phyloP scores from a whole-genome alignment of 2,888 invertebrate species.

The Lycocerus yunnanus region DNA sequence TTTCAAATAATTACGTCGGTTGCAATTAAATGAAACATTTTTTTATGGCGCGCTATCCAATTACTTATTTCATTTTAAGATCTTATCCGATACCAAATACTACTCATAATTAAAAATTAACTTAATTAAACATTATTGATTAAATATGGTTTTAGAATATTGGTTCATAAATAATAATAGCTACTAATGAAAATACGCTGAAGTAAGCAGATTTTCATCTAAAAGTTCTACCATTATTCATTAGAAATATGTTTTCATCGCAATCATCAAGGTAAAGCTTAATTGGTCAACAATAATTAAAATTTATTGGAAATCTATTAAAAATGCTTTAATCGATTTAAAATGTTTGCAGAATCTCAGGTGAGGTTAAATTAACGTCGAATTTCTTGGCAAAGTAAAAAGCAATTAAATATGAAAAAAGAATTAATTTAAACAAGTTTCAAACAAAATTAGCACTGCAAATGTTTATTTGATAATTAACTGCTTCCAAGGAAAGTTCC shows the following conservation, averaged over 20 bases:
- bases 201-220: not conserved
- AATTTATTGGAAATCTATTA: not conserved
- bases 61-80: not conserved
- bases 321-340: not conserved
- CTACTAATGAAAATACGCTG: not conserved
- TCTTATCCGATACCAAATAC: not conserved
- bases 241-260: not conserved
- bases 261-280: not conserved
- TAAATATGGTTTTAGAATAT: not conserved
- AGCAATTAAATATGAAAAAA: not conserved
- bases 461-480: not conserved
- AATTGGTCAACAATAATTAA: not conserved
- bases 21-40: not conserved
- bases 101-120: not conserved
- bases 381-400: not conserved
- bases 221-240: not conserved
- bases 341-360: not conserved
- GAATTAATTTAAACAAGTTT: not conserved
- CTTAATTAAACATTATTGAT: not conserved
- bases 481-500: not conserved
- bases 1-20: not conserved
- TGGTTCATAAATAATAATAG: not conserved
- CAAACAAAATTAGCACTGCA: not conserved
- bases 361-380: not conserved
- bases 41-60: not conserved